phyloP scores from a whole-genome alignment of 2,888 invertebrate genomes.

The Linnaemya tessellans region DNA sequence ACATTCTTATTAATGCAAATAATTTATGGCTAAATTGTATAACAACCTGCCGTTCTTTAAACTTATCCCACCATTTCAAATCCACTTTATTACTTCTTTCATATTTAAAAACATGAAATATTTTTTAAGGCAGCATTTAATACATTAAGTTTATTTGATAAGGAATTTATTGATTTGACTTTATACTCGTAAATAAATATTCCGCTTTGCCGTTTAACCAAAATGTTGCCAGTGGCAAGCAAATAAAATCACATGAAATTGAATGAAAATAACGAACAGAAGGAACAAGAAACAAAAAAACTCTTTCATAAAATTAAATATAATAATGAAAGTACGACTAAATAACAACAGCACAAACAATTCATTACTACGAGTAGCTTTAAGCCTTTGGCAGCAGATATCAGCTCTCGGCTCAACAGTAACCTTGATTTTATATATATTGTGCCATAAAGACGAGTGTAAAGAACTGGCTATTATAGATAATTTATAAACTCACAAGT shows the following conservation, averaged over 20 bases:
- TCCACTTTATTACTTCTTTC: background rate
- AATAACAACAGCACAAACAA: background rate
- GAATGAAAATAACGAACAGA: conserved; percentile 7
- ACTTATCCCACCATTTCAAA: background rate
- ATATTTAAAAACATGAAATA: background rate
- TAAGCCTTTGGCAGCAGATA: conserved; percentile 16
- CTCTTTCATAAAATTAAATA: background rate
- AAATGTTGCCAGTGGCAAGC: background rate
- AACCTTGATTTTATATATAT: background rate
- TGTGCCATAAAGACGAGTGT: background rate
- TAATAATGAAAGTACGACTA: no score
- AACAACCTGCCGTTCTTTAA: background rate
- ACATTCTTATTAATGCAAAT: background rate
- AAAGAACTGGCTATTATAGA: conserved; percentile 19
- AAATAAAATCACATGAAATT: conserved; percentile 1
- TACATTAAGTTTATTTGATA: conserved; percentile 1
- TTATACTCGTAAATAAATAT: background rate
- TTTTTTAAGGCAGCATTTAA: background rate
- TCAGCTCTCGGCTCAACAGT: background rate
- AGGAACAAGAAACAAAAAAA: background rate
- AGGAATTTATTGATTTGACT: conserved; percentile 1
- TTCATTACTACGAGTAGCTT: conserved; percentile 17
- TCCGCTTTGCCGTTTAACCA: background rate
- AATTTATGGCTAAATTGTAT: background rate
- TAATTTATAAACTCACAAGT: conserved; percentile 31